These are phyloP conservation scores for Lepidotrigona ventralis DNA, from an alignment of 1,140 invertebrate genomes.

Conservation along the genomic window DNA sequence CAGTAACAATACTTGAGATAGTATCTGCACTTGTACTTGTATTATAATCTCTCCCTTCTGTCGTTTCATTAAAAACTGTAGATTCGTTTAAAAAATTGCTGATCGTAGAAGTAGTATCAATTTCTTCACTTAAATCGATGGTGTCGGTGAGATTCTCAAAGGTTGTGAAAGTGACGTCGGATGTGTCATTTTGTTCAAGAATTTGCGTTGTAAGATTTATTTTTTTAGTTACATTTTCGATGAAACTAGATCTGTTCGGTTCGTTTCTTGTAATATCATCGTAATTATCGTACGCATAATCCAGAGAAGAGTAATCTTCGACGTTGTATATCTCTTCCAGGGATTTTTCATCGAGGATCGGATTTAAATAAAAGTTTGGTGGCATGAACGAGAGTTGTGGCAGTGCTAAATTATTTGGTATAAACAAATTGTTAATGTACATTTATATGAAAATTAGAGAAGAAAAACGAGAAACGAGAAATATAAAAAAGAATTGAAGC, in stretches of 20 bases:
- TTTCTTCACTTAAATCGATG: background rate
- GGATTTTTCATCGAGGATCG: constrained; percentile 23
- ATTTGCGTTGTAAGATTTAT: background rate
- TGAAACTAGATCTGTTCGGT: background rate
- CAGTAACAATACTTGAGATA: too few species aligned
- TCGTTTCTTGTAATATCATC: constrained; percentile 6
- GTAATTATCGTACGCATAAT: constrained; percentile 64
- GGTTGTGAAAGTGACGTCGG: background rate
- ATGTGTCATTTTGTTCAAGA: background rate
- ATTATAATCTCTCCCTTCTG: background rate
- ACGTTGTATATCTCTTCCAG: constrained; percentile 66
- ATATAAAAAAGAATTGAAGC: background rate
- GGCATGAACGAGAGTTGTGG: background rate
- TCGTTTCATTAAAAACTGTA: background rate
- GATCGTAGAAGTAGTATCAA: background rate
- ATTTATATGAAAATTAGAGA: background rate
- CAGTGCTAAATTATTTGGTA: constrained; percentile 5
- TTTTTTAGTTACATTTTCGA: background rate
- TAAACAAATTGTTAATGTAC: background rate
- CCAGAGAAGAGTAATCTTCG: constrained; percentile 49
- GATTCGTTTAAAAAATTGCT: background rate
- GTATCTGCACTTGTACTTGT: background rate
- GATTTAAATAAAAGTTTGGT: constrained; percentile 11
- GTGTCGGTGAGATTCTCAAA: background rate
- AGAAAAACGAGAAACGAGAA: background rate